Evolutionary conservation across 2,888 invertebrate species (phyloP).

Genomic region (Mythimna impura): DNA sequence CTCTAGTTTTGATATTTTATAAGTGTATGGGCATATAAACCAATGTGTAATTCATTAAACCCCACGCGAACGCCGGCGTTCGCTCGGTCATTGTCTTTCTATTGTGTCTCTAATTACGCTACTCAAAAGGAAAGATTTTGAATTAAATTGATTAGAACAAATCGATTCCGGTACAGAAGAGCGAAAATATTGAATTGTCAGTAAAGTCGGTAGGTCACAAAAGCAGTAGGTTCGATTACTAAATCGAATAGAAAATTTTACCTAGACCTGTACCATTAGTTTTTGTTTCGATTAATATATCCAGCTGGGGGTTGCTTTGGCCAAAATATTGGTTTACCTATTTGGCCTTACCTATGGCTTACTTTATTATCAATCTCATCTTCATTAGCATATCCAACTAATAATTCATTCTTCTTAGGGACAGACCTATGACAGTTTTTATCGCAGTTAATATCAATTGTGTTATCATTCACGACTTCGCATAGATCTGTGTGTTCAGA

Average conservation of each 20-base stretch:
- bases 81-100: no score
- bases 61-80: no score
- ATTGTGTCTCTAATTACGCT: no score
- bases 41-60: no score
- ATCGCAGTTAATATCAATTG: constrained; percentile 14
- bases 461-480: constrained; percentile 15
- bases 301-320: no score
- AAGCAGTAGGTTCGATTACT: constrained; percentile 1
- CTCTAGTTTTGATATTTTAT: no score
- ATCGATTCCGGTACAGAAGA: background rate
- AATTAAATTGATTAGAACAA: no score
- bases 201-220: background rate
- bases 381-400: background rate
- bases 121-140: no score
- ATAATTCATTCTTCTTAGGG: background rate
- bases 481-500: constrained; percentile 7
- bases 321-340: background rate
- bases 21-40: no score
- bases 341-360: background rate
- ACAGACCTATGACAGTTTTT: background rate
- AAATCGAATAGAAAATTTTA: background rate
- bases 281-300: no score
- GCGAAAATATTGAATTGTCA: background rate
- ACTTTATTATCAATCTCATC: no score
- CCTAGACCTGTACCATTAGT: background rate